Percentiles rank a stretch among this genome's conserved stretches.
phyloP scores from a whole-genome alignment of 2,113 vertebrate genomes.

The Gymnorhina tibicen region DNA sequence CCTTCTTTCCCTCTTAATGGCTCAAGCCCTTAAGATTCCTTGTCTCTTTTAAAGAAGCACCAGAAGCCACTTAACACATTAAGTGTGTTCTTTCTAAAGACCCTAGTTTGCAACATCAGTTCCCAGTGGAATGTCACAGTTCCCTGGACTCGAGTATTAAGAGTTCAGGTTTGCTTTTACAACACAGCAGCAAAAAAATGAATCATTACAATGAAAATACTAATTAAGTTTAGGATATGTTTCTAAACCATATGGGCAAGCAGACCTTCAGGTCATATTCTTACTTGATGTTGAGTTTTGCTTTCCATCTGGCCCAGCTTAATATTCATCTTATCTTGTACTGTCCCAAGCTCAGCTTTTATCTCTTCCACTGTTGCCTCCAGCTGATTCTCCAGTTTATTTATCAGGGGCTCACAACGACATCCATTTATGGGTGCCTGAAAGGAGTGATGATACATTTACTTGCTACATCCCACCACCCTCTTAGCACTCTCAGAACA shows the following conservation, averaged over 20 bases:
- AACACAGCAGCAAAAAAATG: background rate
- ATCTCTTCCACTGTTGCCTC: slow-evolving; percentile 95
- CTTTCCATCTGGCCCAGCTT: slow-evolving; percentile 92
- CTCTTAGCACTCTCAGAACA: background rate
- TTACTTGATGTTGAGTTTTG: slow-evolving; percentile 90
- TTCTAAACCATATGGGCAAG: background rate
- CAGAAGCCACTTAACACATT: background rate
- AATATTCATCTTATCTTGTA: slow-evolving; percentile 90
- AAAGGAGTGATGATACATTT: background rate
- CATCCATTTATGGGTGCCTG: slow-evolving; percentile 95
- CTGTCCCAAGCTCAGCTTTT: slow-evolving; percentile 86
- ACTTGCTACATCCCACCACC: background rate
- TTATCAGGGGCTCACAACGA: slow-evolving; percentile 93
- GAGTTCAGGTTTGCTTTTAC: background rate
- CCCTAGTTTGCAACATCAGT: background rate
- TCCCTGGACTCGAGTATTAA: background rate
- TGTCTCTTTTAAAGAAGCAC: background rate
- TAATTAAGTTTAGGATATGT: background rate
- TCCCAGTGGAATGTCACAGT: background rate
- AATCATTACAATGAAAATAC: background rate
- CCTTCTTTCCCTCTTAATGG: background rate
- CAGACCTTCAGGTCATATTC: background rate
- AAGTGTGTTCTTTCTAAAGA: background rate
- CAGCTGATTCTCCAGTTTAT: slow-evolving; percentile 93
- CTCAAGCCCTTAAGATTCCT: background rate